Conservation (phyloP, 2,888 invertebrate genomes). For the Protodeltote pygarga region DNA sequence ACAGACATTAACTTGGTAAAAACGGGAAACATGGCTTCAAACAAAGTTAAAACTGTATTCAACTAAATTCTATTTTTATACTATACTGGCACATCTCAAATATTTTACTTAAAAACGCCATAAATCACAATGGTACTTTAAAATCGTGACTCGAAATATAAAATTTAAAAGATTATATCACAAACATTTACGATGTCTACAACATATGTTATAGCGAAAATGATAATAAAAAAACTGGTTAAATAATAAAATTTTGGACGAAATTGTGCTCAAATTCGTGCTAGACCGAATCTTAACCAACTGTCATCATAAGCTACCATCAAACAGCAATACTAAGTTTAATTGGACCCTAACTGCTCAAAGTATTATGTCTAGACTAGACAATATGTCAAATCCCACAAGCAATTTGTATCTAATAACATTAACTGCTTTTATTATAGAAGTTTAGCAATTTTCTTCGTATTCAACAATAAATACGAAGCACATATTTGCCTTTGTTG, state of each 20-base stretch:
- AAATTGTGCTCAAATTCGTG: no score
- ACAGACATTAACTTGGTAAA: background rate
- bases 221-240: conserved; percentile 23
- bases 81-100: no score
- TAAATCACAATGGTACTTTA: conserved; percentile 9
- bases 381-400: conserved; percentile 15
- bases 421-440: conserved; percentile 23
- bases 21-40: no score
- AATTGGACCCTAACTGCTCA: conserved; percentile 1
- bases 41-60: no score
- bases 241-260: conserved; percentile 7
- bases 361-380: conserved; percentile 25
- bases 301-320: no score
- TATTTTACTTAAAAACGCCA: background rate
- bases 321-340: conserved; percentile 8
- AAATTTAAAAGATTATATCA: conserved; percentile 31
- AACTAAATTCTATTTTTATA: no score
- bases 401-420: conserved; percentile 13
- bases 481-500: background rate
- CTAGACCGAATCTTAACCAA: no score
- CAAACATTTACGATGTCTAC: conserved; percentile 15
- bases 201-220: conserved; percentile 14
- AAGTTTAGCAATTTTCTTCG: conserved; percentile 32
- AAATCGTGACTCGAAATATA: conserved; percentile 25
- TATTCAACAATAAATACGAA: conserved; percentile 3